Evolutionary conservation across 2,797 vertebrate species (phyloP).

Genomic region (Lepilemur septentrionalis): DNA sequence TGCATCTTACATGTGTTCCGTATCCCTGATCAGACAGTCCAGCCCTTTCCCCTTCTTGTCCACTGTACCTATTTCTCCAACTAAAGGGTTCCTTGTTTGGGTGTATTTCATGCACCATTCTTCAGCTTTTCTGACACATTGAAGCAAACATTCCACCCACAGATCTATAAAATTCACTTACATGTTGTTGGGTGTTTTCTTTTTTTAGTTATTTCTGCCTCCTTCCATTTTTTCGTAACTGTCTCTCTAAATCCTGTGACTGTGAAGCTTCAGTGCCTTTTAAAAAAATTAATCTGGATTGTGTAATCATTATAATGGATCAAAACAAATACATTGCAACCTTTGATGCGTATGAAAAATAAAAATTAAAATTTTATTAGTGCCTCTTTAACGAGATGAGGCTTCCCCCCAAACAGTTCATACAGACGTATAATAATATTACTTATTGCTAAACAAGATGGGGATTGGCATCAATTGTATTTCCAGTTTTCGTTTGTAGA

Average conservation of each 20-base stretch:
- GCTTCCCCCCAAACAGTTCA: not conserved
- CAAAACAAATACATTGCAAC: not conserved
- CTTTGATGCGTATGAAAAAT: not conserved
- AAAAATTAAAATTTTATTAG: not conserved
- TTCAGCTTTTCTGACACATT: not conserved
- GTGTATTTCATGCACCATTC: not conserved
- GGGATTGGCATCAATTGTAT: not conserved
- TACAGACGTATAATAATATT: not conserved
- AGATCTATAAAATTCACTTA: not conserved
- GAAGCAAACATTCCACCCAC: not conserved
- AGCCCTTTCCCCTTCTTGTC: not conserved
- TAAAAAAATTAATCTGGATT: not conserved
- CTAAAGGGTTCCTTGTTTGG: not conserved
- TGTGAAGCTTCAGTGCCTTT: not conserved
- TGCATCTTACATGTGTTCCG: fast-evolving
- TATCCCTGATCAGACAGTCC: not conserved
- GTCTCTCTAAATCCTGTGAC: not conserved
- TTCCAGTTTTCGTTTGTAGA: not conserved
- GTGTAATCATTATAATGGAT: not conserved
- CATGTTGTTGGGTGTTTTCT: not conserved
- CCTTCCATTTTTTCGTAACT: not conserved
- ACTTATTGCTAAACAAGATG: not conserved
- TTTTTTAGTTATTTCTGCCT: not conserved
- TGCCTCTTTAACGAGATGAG: not conserved
- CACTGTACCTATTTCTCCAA: not conserved